Base-by-base conservation (phyloP, 92 coral and sea anemone genomes). In the Epizoanthus stellaris region DNA sequence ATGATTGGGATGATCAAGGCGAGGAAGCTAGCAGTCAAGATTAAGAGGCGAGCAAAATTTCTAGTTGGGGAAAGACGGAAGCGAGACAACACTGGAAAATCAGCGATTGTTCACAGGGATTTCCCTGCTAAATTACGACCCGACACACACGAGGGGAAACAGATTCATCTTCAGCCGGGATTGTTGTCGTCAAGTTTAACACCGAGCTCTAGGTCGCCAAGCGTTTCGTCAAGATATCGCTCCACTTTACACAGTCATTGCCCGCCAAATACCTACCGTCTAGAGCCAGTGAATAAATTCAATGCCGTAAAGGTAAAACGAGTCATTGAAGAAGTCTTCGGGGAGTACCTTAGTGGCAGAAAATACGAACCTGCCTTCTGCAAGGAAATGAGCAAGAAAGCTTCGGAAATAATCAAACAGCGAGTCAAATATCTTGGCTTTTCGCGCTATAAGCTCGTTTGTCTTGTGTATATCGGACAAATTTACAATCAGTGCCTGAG, bases 1-100 rank as follows among this genome's bases (percentile, higher is more conserved):
- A 90, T 97, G 94, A 91, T 97, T 17, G 99, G 99, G 12, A 95
- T 97, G 99, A 97, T 97, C 17, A 87, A 98, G 38, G 99, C 99
- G 1, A 73, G 99, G 49, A 97, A 97, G 84, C 89, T 97, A 4
- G 99, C 99, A 8, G 90, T 92, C 2, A 97, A 97, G 84, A 84
- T 97, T 9, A 97, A 97, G 87, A 93, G 90, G 75, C 91, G 99
- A 49, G 99, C 99, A 19, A 98, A 95, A 76, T 97, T 97, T 89
- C 76, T 97, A 7, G 99, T 97, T 4, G 92, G 95, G 4, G 97
- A 97, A 64, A 92, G 89, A 75, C 89, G 90, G 23, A 92, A 94
- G 4, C 82, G 90, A 7, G 98, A 97, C 63, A 95, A 97, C 89
- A 65, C 92, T 0, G 99, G 99, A 0, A 90, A 82, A 73, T 89